Evolutionary conservation across 2,797 vertebrate genomes (phyloP), one percentile per base, ranked within the genome.

Genomic region (Carapus acus): DNA sequence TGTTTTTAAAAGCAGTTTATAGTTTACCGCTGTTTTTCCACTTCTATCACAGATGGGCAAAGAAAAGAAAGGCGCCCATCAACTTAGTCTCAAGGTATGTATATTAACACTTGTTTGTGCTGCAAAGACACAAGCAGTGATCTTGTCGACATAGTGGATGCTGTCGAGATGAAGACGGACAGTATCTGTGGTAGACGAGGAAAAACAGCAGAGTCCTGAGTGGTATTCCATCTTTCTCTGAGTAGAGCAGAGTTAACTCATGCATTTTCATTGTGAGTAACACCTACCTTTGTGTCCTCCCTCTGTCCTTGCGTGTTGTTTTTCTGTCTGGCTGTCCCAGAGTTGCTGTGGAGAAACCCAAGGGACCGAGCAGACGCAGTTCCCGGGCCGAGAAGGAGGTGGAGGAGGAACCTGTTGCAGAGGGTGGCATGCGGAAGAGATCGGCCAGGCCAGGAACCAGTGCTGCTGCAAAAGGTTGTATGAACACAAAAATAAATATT

Each of bases 351-450:
- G 96, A 98, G 86, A 97, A 94, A 74, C 90, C 92, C 60, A 97
- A 96, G 86, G 93, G 91, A 61, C 91, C 92, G 22, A 96, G 88
- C 73, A 88, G 94, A 75, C 91, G 93, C 83, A 98, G 96, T 85
- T 94, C 94, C 51, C 90, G 93, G 68, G 88, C 93, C 47, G 96
- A 99, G 79, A 96, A 96, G 73, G 90, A 92, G 79, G 80, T 87
- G 23, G 89, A 91, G 69, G 78, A 90, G 63, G 93, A 94, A 76
- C 91, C 93, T 20, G 83, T 83, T 18, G 74, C 89, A 46, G 95
- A 98, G 83, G 94, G 90, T 0, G 90, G 90, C 69, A 89, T 93
- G 66, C 92, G 96, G 76, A 99, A 98, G 83, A 88, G 95, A 68
- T 88, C 91, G 8, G 91, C 90, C 53, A 81, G 95, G 50, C 95